Evolutionary conservation across 2,113 vertebrate genomes (phyloP), one percentile per base, ranked within the genome.

Genomic region (Eulemur macaco): DNA sequence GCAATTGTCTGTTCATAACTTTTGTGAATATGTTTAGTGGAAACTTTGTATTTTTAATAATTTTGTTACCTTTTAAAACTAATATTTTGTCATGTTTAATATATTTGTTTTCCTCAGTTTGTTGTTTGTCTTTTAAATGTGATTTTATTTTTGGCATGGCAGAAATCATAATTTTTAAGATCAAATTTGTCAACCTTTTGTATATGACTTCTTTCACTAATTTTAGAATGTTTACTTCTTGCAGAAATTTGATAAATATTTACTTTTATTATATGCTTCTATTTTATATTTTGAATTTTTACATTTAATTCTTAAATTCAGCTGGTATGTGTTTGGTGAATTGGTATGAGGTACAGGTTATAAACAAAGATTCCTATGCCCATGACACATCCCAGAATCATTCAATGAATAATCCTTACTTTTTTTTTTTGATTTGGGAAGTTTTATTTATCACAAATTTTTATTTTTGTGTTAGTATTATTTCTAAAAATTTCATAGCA

Each of bases 201-300:
- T 31, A 1, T 64, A n/a, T 52, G 2, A 68, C 15, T 74, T 88
- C 37, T 68, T 45, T 71, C 27, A 85, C 6, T 56, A 81, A 82
- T 91, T 89, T 94, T 78, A 93, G 45, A 39, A 82, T 82, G 25
- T 56, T 85, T 93, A 80, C 54, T 83, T 45, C 12, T 86, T 86
- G 20, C 15, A 86, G 34, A 94, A 91, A 76, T 94, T 82, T 58
- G 56, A 74, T 86, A 96, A 85, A 80, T 56, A 90, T 56, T 96
- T 73, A 50, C 74, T 87, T 37, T 93, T 37, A 58, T 68, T 50
- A 93, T 60, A 77, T 91, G 69, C 76, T 88, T 95, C 2, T 39
- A 58, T 94, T 63, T 95, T 69, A 56, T 69, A 73, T 91, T 89
- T 96, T 80, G 23, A 76, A 58, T 85, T 86, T 94, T 74, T 89